A percentile compares a stretch with the other conserved stretches of the same genome.
phyloP scores from a whole-genome alignment of 2,888 invertebrate species.

The Rhorus exstirpatorius region DNA sequence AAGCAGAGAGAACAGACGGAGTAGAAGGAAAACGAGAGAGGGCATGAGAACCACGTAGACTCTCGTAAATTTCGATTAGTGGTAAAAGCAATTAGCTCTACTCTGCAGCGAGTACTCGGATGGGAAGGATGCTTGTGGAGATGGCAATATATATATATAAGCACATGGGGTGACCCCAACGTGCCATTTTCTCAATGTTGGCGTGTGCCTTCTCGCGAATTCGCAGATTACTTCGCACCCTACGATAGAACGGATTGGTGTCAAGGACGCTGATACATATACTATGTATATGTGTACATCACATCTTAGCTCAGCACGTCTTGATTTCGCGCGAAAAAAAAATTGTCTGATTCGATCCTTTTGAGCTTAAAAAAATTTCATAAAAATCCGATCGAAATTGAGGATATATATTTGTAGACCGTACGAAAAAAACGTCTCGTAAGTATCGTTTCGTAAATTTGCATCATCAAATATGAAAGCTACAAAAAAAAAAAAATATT shows the following conservation, averaged over 20 bases:
- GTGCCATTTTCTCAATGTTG: constrained; percentile 50
- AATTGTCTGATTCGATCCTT: no score
- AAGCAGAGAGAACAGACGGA: neutral
- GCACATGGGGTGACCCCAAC: constrained; percentile 15
- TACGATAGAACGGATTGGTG: constrained; percentile 28
- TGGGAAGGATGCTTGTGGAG: constrained; percentile 27
- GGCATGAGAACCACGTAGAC: constrained; percentile 52
- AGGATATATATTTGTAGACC: no score
- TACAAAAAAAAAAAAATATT: no score
- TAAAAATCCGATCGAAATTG: no score
- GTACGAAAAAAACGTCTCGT: no score
- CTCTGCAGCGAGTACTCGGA: constrained; percentile 52
- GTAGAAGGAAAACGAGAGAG: constrained; percentile 23
- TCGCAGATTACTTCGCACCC: constrained; percentile 51
- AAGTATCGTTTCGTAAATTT: no score
- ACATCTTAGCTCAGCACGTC: constrained; percentile 13
- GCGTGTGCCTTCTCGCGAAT: constrained; percentile 28
- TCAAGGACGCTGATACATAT: constrained; percentile 35
- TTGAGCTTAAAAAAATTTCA: no score
- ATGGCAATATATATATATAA: constrained; percentile 14
- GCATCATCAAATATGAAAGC: no score
- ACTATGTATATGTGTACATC: no score
- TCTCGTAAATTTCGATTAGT: constrained; percentile 73
- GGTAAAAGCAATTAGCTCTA: constrained; percentile 72
- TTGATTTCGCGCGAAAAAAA: constrained; percentile 5